These are phyloP conservation scores for Conops quadrifasciatus DNA, from an alignment of 2,888 invertebrate species.

Conservation along the genomic window DNA sequence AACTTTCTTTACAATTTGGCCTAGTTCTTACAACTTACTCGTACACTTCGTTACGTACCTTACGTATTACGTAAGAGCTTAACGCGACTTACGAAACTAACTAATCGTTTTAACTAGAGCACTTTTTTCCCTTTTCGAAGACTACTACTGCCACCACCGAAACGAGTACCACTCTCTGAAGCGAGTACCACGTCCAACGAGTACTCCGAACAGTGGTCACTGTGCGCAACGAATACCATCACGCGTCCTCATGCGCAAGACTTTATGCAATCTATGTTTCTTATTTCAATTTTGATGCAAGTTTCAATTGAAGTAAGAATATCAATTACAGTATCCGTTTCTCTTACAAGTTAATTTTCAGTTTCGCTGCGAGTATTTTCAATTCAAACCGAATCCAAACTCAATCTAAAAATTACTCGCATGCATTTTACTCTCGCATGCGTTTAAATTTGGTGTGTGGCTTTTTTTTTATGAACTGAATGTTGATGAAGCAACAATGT, in stretches of 20 bases:
- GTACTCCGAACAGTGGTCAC: too few relatives aligned
- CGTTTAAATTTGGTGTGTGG: background rate
- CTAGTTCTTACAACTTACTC: slow-evolving; percentile 2
- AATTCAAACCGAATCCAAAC: too few relatives aligned
- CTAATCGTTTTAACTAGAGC: slow-evolving; percentile 33
- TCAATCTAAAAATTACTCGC: background rate
- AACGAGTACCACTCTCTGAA: background rate
- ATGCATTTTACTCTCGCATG: background rate
- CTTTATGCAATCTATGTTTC: too few relatives aligned
- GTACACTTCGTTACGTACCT: background rate
- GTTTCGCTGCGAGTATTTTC: too few relatives aligned
- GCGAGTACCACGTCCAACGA: background rate
- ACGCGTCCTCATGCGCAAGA: too few relatives aligned
- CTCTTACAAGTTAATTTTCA: too few relatives aligned
- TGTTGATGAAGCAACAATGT: too few relatives aligned
- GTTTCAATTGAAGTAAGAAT: too few relatives aligned
- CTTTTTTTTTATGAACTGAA: too few relatives aligned
- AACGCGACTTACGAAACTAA: background rate
- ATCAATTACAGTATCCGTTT: too few relatives aligned
- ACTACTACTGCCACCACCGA: background rate
- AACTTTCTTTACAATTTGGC: slow-evolving; percentile 34
- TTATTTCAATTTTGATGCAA: too few relatives aligned
- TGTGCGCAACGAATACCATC: too few relatives aligned
- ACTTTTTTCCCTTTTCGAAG: slow-evolving; percentile 30
- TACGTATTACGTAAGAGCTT: slow-evolving; percentile 31